Evolutionary conservation across 2,113 vertebrate genomes (phyloP).

Genomic region (Delphinapterus leucas): DNA sequence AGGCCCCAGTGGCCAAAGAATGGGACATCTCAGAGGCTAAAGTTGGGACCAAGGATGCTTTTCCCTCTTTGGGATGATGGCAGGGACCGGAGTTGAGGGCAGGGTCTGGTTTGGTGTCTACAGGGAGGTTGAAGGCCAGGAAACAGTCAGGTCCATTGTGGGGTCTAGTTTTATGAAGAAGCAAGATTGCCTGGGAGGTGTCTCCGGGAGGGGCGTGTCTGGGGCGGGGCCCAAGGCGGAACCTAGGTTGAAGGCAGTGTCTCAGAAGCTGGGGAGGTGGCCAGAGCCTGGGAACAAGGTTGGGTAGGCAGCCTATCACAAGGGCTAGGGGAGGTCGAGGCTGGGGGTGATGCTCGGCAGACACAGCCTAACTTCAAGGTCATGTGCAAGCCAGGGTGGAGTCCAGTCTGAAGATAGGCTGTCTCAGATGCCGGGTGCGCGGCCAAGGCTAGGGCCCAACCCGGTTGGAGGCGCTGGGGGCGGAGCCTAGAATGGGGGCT

Average conservation of each 20-base stretch:
- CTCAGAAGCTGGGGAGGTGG: background rate
- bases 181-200: background rate
- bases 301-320: background rate
- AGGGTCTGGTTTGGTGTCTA: background rate
- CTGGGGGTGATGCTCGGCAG: rapidly evolving
- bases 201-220: background rate
- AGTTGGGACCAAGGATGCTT: background rate
- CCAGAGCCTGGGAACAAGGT: background rate
- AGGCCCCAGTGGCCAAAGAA: background rate
- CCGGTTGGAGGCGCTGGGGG: background rate
- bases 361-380: background rate
- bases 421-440: background rate
- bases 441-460: background rate
- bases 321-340: background rate
- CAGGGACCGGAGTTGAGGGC: background rate
- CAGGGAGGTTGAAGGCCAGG: background rate
- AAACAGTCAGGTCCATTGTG: background rate
- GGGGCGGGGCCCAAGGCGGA: background rate
- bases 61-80: background rate
- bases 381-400: rapidly evolving
- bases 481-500: background rate
- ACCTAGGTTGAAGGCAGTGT: background rate
- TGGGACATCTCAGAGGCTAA: background rate
- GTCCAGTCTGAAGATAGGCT: background rate
- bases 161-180: background rate